These are phyloP conservation scores for Xenentodon cancila DNA, from an alignment of 2,797 vertebrate species.

Conservation along the genomic window DNA sequence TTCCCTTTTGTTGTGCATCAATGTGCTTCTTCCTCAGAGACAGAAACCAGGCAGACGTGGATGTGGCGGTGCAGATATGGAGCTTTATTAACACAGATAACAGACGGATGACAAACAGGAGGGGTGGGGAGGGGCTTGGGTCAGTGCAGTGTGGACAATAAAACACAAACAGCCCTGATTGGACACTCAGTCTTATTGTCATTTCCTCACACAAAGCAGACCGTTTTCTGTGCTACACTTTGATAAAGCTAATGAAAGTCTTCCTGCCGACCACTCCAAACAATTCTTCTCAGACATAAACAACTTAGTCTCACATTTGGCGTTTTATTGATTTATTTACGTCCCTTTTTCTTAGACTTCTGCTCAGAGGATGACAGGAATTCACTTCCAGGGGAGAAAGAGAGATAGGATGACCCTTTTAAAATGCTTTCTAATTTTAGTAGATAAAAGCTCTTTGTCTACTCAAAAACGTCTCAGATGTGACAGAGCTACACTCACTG, in stretches of 20 bases:
- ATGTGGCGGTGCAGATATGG: constrained; percentile 64
- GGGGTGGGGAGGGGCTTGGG: background rate
- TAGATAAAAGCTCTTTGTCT: constrained; percentile 50
- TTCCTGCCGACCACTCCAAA: too few relatives aligned
- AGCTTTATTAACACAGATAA: constrained; percentile 79
- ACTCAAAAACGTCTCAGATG: constrained; percentile 28
- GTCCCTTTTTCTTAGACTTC: constrained; percentile 14
- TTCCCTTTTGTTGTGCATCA: too few relatives aligned
- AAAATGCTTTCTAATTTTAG: constrained; percentile 53
- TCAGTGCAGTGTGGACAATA: constrained; percentile 44
- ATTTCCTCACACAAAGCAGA: background rate
- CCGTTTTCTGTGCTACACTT: background rate
- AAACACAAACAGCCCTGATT: constrained; percentile 16
- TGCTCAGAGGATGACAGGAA: constrained; percentile 40
- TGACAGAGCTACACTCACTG: constrained; percentile 47
- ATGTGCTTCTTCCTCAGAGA: background rate
- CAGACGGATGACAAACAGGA: constrained; percentile 10
- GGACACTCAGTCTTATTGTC: too few relatives aligned
- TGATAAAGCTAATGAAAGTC: background rate
- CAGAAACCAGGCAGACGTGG: constrained; percentile 63
- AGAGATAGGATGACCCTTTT: constrained; percentile 5
- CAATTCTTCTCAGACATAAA: background rate
- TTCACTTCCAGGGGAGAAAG: constrained; percentile 14
- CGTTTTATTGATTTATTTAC: constrained; percentile 15
- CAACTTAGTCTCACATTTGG: background rate